Conservation (phyloP, 2,113 vertebrate species). For the Strix uralensis region DNA sequence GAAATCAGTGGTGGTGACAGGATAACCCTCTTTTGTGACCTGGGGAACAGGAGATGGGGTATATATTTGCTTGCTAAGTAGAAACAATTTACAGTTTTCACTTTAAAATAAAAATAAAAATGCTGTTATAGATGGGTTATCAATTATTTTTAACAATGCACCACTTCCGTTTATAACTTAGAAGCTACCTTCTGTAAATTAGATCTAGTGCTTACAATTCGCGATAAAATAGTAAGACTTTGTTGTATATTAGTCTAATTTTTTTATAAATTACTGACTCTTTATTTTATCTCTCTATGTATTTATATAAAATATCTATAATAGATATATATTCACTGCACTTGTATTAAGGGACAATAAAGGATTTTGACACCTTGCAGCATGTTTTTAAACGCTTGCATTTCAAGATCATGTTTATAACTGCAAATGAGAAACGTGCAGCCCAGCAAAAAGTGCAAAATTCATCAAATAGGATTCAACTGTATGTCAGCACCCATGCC, state of each 20-base stretch:
- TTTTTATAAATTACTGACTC: not conserved
- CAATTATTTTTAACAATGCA: slow-evolving; percentile 66
- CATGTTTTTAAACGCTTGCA: slow-evolving; percentile 9
- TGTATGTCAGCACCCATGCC: not conserved
- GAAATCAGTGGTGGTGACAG: slow-evolving; percentile 81
- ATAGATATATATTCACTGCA: not conserved
- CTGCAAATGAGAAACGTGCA: slow-evolving; percentile 51
- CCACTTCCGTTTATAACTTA: slow-evolving; percentile 40
- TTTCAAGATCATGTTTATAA: slow-evolving; percentile 23
- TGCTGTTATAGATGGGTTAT: slow-evolving; percentile 58
- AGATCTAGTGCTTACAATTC: slow-evolving; percentile 19
- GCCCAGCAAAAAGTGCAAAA: slow-evolving; percentile 54
- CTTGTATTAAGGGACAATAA: not conserved
- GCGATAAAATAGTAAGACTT: not conserved
- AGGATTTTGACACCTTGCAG: not conserved
- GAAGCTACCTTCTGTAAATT: slow-evolving; percentile 26
- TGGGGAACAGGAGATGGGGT: slow-evolving; percentile 72
- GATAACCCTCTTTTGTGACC: slow-evolving; percentile 84
- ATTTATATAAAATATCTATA: not conserved
- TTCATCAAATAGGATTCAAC: not conserved
- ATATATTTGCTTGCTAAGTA: slow-evolving; percentile 83
- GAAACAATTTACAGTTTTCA: slow-evolving; percentile 79
- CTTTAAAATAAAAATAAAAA: slow-evolving; percentile 72
- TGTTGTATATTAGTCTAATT: not conserved
- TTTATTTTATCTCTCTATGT: slow-evolving; percentile 4